Percentiles rank a stretch among this genome's conserved stretches.
These are phyloP conservation scores for Propithecus deckenii DNA, from an alignment of 2,797 vertebrate species.

Conservation along the genomic window DNA sequence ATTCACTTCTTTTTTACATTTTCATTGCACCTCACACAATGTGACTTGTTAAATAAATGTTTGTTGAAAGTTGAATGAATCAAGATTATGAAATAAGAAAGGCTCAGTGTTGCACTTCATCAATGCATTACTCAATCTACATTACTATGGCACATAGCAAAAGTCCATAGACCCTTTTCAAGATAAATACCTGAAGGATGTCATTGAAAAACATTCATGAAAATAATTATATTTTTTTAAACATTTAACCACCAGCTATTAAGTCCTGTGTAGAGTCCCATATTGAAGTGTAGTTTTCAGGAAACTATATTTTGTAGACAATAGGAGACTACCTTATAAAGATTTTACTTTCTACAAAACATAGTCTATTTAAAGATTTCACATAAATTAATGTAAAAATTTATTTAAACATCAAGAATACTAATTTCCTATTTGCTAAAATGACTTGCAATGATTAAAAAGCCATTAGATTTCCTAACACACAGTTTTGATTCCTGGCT, in stretches of 20 bases:
- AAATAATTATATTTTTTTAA: slow-evolving; percentile 32
- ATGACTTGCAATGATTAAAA: slow-evolving; percentile 46
- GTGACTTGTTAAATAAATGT: background rate
- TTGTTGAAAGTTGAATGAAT: background rate
- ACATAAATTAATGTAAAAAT: slow-evolving; percentile 40
- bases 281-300: background rate
- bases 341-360: slow-evolving; percentile 28
- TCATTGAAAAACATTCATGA: background rate
- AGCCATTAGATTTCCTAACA: slow-evolving; percentile 16
- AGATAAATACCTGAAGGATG: background rate
- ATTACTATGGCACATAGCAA: background rate
- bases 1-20: background rate
- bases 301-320: slow-evolving; percentile 6
- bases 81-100: slow-evolving; percentile 38
- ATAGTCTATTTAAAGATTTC: slow-evolving; percentile 42
- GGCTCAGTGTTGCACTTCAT: background rate
- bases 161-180: background rate
- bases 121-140: background rate
- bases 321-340: background rate
- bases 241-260: background rate
- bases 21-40: background rate
- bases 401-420: background rate
- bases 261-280: background rate
- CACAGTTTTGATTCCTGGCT: background rate
- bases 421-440: slow-evolving; percentile 52